Base-by-base conservation (phyloP, 2,113 vertebrate species). In the human (Homo sapiens) region DNA sequence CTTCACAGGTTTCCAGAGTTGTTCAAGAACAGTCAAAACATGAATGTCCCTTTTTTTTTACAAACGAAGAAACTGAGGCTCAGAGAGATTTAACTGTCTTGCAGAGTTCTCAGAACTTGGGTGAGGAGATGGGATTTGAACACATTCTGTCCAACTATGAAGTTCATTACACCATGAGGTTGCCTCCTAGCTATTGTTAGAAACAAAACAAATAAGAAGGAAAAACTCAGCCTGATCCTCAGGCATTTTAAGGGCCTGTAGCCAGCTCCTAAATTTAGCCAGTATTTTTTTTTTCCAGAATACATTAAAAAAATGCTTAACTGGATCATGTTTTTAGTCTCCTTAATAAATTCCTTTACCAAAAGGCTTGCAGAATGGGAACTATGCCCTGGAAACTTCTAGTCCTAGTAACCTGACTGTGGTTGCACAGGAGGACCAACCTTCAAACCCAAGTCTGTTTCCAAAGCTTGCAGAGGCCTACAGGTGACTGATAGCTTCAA, bases 261-360 rank as follows among this genome's bases (percentile, higher is more conserved):
- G 35, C 30, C 43, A 95, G 70, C 12, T 68, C 45, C 70, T 90
- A 93, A 89, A 91, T 89, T 86, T 83, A 97, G 32, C 23, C n/a
- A 91, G 73, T 8, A 43, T 57, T 4, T 82, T 64, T 93, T 96
- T 72, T 80, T 40, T 78, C 35, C 32, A 86, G 64, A 83, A 85
- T 50, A 80, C 40, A 92, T 57, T 35, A 89, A 70, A 75, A 89
- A 83, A 94, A 85, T 22, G 23, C 35, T 85, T 96, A 96, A 55
- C 10, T 68, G 8, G 16, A 59, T 76, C 8, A 11, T 52, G 27
- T 35, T 92, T 97, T 97, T 50, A 70, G 38, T 76, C 20, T 90
- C 30, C 40, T 85, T 72, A 90, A 64, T 43, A 96, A 90, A 97
- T 84, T 38, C 18, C 8, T 80, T 97, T 22, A 75, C 9, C 30